phyloP scores from a whole-genome alignment of 1,140 invertebrate genomes.

The Rhagoletis pomonella region DNA sequence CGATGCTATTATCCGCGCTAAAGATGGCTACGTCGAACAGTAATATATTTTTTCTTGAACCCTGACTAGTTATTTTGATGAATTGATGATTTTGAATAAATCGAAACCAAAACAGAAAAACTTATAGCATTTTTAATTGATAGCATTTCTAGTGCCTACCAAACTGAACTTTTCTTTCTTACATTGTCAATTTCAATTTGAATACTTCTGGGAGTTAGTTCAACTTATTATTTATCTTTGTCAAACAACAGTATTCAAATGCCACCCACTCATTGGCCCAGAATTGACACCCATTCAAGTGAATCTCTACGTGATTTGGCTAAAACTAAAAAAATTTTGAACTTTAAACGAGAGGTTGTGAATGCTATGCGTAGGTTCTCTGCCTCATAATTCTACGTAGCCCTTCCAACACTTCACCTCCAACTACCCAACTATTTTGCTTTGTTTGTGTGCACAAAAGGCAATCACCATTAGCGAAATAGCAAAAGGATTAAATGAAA shows the following conservation, averaged over 20 bases:
- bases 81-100: too few species aligned
- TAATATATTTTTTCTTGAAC: too few species aligned
- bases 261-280: not conserved
- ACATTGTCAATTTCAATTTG: too few species aligned
- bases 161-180: too few species aligned
- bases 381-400: not conserved
- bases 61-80: too few species aligned
- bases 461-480: not conserved
- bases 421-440: not conserved
- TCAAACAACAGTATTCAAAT: not conserved
- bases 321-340: not conserved
- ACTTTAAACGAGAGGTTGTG: not conserved
- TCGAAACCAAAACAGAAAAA: too few species aligned
- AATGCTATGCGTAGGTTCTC: not conserved
- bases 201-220: too few species aligned
- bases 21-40: too few species aligned
- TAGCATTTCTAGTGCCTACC: too few species aligned
- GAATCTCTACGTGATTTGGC: not conserved
- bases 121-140: too few species aligned
- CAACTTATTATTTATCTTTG: not conserved
- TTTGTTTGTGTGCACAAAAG: not conserved
- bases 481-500: slow-evolving; percentile 10
- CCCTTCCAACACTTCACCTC: not conserved
- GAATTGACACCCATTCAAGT: slow-evolving; percentile 1
- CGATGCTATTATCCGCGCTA: too few species aligned